A percentile compares a stretch with the other conserved stretches of the same genome.
These are phyloP conservation scores for Cheumatopsyche charites DNA, from an alignment of 1,140 invertebrate genomes.

Conservation along the genomic window DNA sequence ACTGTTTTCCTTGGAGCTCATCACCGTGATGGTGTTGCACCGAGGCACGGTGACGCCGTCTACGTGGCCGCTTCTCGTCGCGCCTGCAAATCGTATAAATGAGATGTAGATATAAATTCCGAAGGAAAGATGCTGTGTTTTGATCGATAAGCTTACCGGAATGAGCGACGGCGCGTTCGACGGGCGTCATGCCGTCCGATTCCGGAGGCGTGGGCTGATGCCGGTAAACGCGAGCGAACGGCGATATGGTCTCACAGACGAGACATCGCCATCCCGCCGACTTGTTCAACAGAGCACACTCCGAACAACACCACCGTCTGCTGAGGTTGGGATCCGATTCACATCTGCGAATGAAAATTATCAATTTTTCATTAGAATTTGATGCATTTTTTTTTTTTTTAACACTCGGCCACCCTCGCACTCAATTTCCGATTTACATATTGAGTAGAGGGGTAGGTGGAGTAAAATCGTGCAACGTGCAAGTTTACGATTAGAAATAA, in stretches of 20 bases:
- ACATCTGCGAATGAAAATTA: slow-evolving; percentile 37
- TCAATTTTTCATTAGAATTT: neutral
- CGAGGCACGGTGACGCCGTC: slow-evolving; percentile 62
- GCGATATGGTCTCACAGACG: slow-evolving; percentile 58
- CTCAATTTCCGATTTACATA: too few relatives aligned
- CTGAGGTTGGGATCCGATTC: slow-evolving; percentile 57
- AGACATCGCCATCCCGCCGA: slow-evolving; percentile 60
- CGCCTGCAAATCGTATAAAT: slow-evolving; percentile 14
- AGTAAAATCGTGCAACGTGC: too few relatives aligned
- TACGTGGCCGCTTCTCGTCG: slow-evolving; percentile 42
- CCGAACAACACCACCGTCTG: slow-evolving; percentile 57
- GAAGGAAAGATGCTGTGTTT: slow-evolving; percentile 14
- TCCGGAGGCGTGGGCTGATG: slow-evolving; percentile 16
- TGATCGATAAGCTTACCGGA: slow-evolving; percentile 1
- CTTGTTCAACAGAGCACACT: slow-evolving; percentile 57
- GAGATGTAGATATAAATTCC: too few relatives aligned
- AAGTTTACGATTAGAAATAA: too few relatives aligned
- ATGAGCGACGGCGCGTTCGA: slow-evolving; percentile 26
- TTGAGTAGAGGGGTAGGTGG: too few relatives aligned
- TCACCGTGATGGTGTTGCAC: slow-evolving; percentile 66
- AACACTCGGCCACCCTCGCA: too few relatives aligned
- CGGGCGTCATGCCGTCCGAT: slow-evolving; percentile 36
- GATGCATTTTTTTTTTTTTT: neutral
- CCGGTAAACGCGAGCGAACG: slow-evolving; percentile 58
- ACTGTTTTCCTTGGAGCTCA: slow-evolving; percentile 53